phyloP scores from a whole-genome alignment of 1,140 invertebrate species.

The Drosophila mojavensis region DNA sequence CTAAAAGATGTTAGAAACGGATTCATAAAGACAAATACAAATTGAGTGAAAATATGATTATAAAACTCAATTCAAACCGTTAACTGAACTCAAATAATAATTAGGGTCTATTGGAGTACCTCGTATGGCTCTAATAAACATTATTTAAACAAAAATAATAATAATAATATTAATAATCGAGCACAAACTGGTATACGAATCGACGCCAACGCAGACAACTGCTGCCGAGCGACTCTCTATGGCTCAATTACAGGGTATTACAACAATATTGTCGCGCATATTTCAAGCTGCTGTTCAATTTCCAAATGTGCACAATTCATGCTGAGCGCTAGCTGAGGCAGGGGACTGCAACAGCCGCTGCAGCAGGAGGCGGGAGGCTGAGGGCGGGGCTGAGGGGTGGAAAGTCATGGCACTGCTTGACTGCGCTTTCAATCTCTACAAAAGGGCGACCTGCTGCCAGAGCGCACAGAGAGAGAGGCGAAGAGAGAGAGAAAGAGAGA shows the following conservation, averaged over 20 bases:
- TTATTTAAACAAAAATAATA: no score
- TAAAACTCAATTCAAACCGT: no score
- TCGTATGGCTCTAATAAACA: no score
- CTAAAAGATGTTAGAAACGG: no score
- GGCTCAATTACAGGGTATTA: slow-evolving; percentile 18
- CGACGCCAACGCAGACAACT: no score
- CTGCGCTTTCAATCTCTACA: slow-evolving; percentile 77
- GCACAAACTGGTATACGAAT: no score
- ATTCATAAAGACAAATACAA: no score
- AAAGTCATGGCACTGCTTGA: slow-evolving; percentile 53
- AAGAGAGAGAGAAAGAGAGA: neutral
- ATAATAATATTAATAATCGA: no score
- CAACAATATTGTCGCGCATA: slow-evolving; percentile 38
- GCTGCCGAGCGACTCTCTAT: no score
- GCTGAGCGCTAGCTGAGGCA: neutral
- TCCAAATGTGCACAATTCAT: slow-evolving; percentile 32
- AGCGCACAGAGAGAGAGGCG: slow-evolving; percentile 4
- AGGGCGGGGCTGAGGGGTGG: neutral
- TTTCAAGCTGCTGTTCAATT: slow-evolving; percentile 51
- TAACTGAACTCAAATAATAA: no score
- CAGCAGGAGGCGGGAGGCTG: neutral
- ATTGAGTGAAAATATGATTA: no score
- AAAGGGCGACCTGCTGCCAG: slow-evolving; percentile 47
- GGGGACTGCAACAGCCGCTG: neutral
- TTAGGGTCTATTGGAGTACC: no score